A percentile compares a stretch with the other conserved stretches of the same genome.
Conservation (phyloP, 2,113 vertebrate genomes). For the Nibea albiflora region DNA sequence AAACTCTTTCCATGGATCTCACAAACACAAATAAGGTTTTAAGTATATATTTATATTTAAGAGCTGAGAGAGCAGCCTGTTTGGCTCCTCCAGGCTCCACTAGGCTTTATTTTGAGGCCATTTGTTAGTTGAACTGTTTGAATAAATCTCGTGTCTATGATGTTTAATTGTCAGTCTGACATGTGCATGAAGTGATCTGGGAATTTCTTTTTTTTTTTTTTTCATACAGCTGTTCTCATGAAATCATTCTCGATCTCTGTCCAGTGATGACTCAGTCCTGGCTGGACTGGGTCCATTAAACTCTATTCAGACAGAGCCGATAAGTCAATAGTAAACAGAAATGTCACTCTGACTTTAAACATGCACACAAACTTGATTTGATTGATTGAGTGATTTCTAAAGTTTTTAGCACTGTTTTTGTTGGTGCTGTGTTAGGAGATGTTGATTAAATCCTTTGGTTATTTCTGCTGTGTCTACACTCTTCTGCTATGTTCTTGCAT, state of each 20-base stretch:
- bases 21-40: constrained; percentile 11
- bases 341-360: constrained; percentile 5
- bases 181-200: constrained; percentile 13
- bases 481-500: too few relatives aligned
- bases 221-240: constrained; percentile 28
- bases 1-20: neutral
- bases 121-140: neutral
- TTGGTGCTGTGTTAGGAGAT: too few relatives aligned
- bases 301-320: constrained; percentile 16
- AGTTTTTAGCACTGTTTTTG: too few relatives aligned
- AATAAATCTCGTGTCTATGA: neutral
- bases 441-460: too few relatives aligned
- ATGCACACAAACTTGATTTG: neutral
- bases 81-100: neutral
- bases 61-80: constrained; percentile 1
- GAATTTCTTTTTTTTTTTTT: neutral
- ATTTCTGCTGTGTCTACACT: neutral
- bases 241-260: constrained; percentile 20
- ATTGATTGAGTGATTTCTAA: too few relatives aligned
- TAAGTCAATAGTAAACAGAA: constrained; percentile 45
- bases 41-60: constrained; percentile 30
- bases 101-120: neutral
- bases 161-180: constrained; percentile 7
- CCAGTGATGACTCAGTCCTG: constrained; percentile 27
- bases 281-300: constrained; percentile 34